Percentiles rank a stretch among this genome's conserved stretches.
Evolutionary conservation across 2,113 vertebrate genomes (phyloP).

Genomic region (Petrocephalus zakoni): DNA sequence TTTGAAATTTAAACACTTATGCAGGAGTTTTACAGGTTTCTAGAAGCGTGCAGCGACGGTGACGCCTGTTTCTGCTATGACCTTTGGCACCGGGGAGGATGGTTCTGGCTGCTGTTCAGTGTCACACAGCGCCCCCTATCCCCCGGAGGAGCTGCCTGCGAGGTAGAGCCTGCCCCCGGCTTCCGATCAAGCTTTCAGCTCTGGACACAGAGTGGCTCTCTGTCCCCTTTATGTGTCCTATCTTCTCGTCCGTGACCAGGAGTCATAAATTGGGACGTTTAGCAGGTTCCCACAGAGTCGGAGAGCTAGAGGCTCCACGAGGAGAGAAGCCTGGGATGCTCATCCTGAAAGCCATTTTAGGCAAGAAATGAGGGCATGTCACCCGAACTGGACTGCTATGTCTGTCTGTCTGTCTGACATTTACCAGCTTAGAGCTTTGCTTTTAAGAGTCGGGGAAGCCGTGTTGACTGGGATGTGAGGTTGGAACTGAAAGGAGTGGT

Average conservation of each 20-base stretch:
- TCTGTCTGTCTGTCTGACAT: neutral
- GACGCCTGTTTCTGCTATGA: neutral
- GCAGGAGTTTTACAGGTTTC: neutral
- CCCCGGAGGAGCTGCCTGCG: neutral
- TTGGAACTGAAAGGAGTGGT: constrained; percentile 10
- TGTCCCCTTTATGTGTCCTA: neutral
- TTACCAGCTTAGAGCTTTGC: neutral
- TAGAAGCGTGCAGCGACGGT: neutral
- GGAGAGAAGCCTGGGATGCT: neutral
- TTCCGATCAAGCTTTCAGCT: neutral
- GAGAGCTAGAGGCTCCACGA: neutral
- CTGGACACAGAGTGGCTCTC: neutral
- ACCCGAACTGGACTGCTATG: neutral
- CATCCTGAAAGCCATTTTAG: neutral
- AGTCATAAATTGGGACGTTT: neutral
- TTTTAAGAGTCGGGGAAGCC: neutral
- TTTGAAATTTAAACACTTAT: neutral
- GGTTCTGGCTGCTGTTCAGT: neutral
- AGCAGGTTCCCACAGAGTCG: constrained; percentile 5
- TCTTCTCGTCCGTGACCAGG: neutral
- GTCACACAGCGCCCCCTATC: neutral
- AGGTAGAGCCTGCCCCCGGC: neutral
- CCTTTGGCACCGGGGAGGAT: neutral
- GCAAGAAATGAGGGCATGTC: neutral
- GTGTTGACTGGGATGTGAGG: constrained; percentile 36